phyloP scores from a whole-genome alignment of 2,888 invertebrate species.

The Toxonevra muliebris region DNA sequence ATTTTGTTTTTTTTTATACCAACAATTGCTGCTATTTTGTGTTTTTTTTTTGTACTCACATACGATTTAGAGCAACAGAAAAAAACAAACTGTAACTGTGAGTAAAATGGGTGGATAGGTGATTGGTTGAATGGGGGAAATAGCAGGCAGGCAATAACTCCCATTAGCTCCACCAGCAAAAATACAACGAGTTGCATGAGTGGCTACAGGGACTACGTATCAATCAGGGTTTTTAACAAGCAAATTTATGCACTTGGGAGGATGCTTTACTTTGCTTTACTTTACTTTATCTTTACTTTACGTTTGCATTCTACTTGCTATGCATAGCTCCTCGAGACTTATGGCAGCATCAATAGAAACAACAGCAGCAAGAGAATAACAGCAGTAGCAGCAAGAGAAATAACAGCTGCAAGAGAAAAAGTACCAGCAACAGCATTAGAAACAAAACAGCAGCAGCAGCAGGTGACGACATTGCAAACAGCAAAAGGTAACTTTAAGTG shows the following conservation, averaged over 20 bases:
- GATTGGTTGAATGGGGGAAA: too few species aligned
- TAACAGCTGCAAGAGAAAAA: neutral
- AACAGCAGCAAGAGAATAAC: neutral
- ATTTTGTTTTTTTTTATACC: too few species aligned
- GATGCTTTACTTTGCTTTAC: neutral
- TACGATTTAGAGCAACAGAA: too few species aligned
- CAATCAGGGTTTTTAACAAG: constrained; percentile 59
- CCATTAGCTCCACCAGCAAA: too few species aligned
- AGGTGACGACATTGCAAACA: too few species aligned
- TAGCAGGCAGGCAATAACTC: too few species aligned
- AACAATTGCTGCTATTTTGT: too few species aligned
- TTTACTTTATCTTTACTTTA: neutral
- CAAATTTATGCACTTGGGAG: constrained; percentile 56
- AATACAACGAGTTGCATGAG: constrained; percentile 26
- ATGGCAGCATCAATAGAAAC: neutral
- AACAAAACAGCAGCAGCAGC: neutral
- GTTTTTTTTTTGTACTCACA: too few species aligned
- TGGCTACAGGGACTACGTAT: constrained; percentile 47
- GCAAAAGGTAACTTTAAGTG: too few species aligned
- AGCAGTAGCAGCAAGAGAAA: neutral
- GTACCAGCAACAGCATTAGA: neutral
- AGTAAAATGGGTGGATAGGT: too few species aligned
- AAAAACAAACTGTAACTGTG: too few species aligned
- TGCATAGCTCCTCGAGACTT: constrained; percentile 8
- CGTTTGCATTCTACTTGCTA: neutral